Percentiles rank a stretch among this genome's conserved stretches.
These are phyloP conservation scores for Chelonus insularis DNA, from an alignment of 1,140 invertebrate species.

Conservation along the genomic window DNA sequence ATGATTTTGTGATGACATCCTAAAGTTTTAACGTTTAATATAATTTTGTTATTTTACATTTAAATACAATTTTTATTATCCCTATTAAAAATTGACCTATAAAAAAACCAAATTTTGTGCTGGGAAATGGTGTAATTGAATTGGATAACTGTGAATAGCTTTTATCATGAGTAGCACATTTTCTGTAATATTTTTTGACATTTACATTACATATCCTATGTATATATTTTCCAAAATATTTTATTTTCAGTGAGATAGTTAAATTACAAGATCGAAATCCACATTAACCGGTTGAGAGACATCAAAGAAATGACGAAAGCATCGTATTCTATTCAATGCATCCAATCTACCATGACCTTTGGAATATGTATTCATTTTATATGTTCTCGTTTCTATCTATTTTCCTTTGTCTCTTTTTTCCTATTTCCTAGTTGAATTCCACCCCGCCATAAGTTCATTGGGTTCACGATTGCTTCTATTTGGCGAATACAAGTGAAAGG, in stretches of 20 bases:
- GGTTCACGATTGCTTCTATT: background rate
- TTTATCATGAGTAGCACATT: too few species aligned
- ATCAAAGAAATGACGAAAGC: conserved; percentile 8
- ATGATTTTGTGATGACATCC: too few species aligned
- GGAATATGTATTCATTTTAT: background rate
- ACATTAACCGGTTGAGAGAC: conserved; percentile 4
- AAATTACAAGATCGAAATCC: conserved; percentile 2
- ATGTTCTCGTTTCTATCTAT: background rate
- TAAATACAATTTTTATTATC: too few species aligned
- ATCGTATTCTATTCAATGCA: background rate
- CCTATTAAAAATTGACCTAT: too few species aligned
- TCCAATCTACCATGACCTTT: background rate
- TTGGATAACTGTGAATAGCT: too few species aligned
- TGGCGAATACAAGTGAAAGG: conserved; percentile 5
- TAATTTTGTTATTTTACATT: too few species aligned
- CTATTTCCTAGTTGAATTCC: background rate
- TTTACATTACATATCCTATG: too few species aligned
- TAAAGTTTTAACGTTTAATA: too few species aligned
- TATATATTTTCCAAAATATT: too few species aligned
- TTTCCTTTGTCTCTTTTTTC: background rate
- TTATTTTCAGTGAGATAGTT: background rate
- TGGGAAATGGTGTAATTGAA: too few species aligned
- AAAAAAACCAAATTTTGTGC: too few species aligned
- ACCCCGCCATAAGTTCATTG: background rate
- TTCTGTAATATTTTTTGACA: too few species aligned